A percentile compares a stretch with the other conserved stretches of the same genome.
These are phyloP conservation scores for Arnoldichthys spilopterus DNA, from an alignment of 2,797 vertebrate species.

Conservation along the genomic window DNA sequence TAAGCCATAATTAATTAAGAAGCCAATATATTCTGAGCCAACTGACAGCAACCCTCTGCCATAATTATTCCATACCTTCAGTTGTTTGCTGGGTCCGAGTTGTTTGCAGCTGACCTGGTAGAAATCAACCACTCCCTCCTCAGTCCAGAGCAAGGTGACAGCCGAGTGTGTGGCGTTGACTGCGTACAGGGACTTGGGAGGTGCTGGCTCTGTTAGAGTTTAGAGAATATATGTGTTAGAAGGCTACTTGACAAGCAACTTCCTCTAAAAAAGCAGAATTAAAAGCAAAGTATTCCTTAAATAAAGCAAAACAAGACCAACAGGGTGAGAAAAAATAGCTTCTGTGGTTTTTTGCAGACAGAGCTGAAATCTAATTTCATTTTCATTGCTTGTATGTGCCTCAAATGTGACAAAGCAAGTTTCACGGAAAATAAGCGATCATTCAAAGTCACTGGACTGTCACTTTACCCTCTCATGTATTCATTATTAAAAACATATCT, in stretches of 20 bases:
- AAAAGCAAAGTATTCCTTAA: constrained; percentile 2
- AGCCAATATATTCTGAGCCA: background rate
- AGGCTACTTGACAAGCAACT: background rate
- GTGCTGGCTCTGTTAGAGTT: constrained; percentile 85
- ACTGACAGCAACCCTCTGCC: background rate
- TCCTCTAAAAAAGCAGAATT: constrained; percentile 10
- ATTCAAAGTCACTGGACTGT: background rate
- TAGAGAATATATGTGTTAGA: background rate
- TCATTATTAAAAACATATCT: background rate
- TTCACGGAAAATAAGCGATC: background rate
- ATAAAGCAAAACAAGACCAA: background rate
- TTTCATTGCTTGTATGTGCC: background rate
- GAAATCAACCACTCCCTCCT: constrained; percentile 93
- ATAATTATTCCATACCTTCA: constrained; percentile 65
- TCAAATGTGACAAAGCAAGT: background rate
- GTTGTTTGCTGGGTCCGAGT: constrained; percentile 67
- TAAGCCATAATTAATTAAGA: background rate
- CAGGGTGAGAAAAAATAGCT: background rate
- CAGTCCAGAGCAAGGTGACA: constrained; percentile 92
- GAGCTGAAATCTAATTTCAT: background rate
- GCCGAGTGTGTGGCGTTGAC: constrained; percentile 92
- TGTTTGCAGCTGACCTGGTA: constrained; percentile 88
- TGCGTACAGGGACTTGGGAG: constrained; percentile 88
- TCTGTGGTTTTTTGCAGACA: background rate
- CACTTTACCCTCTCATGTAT: background rate